These are phyloP conservation scores for Ochlodes sylvanus DNA, from an alignment of 2,888 invertebrate species.

Conservation along the genomic window DNA sequence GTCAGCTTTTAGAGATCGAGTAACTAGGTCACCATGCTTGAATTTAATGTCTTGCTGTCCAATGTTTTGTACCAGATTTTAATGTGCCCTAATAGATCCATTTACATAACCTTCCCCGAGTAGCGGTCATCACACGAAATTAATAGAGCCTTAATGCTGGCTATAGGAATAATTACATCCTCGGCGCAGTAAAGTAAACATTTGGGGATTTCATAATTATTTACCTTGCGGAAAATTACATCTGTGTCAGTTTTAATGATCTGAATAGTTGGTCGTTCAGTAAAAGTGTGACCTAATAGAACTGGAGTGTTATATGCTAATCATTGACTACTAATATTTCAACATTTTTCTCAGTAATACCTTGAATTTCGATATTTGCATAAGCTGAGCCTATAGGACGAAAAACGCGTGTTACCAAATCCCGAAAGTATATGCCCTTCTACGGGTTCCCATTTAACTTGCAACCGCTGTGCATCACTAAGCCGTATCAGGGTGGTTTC, in stretches of 20 bases:
- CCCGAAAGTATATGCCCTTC: not conserved
- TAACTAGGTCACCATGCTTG: not conserved
- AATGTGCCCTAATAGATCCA: not conserved
- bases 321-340: not conserved
- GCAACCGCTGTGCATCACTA: too few relatives aligned
- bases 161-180: not conserved
- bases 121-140: not conserved
- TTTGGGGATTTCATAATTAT: not conserved
- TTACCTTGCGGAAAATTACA: not conserved
- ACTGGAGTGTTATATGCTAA: not conserved
- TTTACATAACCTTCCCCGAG: not conserved
- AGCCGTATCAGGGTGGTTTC: too few relatives aligned
- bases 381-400: not conserved
- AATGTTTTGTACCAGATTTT: not conserved
- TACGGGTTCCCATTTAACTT: too few relatives aligned
- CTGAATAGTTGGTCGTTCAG: not conserved
- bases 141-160: not conserved
- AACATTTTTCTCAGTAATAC: not conserved
- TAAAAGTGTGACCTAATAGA: not conserved
- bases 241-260: not conserved
- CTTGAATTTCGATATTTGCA: not conserved
- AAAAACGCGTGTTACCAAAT: not conserved
- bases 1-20: not conserved
- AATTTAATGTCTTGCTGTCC: not conserved
- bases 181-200: not conserved